These are phyloP conservation scores for Galaxias olidus DNA, from an alignment of 2,797 vertebrate species.

Conservation along the genomic window DNA sequence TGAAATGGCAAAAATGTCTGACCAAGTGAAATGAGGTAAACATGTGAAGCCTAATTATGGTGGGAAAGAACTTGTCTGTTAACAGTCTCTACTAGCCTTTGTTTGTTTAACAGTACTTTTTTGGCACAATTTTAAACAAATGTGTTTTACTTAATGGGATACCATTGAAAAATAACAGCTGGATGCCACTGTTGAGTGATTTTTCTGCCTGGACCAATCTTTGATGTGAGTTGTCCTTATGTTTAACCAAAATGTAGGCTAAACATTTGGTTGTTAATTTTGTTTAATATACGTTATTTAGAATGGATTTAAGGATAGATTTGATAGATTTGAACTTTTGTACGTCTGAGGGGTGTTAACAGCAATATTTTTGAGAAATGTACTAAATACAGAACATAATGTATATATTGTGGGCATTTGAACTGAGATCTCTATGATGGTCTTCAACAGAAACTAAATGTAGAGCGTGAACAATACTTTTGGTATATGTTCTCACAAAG, in stretches of 20 bases:
- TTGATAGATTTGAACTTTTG: no score
- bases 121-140: conserved; percentile 57
- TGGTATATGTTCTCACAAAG: no score
- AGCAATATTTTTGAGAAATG: no score
- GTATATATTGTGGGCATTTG: no score
- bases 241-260: conserved; percentile 37
- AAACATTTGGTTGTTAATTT: no score
- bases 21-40: conserved; percentile 40
- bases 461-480: no score
- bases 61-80: conserved; percentile 36
- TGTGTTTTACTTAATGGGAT: conserved; percentile 45
- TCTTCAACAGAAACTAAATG: no score
- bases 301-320: no score
- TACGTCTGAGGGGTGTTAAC: no score
- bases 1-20: conserved; percentile 45
- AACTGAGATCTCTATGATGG: no score
- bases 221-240: conserved; percentile 44
- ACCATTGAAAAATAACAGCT: conserved; percentile 62
- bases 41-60: conserved; percentile 41
- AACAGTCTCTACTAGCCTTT: conserved; percentile 31
- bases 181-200: conserved; percentile 64
- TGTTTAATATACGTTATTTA: no score
- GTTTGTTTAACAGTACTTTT: conserved; percentile 46
- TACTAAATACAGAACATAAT: no score
- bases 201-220: conserved; percentile 62